Evolutionary conservation across 2,113 vertebrate genomes (phyloP).

Genomic region (Trematocara macrostoma): DNA sequence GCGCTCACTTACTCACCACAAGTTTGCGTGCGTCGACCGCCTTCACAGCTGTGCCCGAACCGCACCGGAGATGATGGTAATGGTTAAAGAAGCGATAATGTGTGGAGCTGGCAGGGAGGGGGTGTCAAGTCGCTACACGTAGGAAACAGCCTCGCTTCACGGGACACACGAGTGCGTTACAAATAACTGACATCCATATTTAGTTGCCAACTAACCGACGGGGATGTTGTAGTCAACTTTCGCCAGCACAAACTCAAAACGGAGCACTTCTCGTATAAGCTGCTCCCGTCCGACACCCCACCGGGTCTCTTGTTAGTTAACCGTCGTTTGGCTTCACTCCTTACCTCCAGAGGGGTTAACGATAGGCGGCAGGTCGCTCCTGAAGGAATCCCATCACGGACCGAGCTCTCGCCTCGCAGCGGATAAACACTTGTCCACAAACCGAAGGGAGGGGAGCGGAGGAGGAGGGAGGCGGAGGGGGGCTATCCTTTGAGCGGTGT

Average conservation of each 20-base stretch:
- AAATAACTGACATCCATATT: neutral
- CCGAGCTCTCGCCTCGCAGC: neutral
- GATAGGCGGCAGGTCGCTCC: constrained; percentile 31
- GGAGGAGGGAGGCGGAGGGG: neutral
- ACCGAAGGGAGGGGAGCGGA: neutral
- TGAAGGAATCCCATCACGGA: constrained; percentile 36
- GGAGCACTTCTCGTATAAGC: neutral
- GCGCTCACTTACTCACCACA: constrained; percentile 60
- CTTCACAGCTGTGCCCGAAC: constrained; percentile 20
- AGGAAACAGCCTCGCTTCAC: neutral
- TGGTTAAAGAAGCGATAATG: neutral
- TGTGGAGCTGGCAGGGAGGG: neutral
- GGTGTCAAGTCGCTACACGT: neutral
- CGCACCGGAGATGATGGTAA: neutral
- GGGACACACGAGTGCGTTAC: neutral
- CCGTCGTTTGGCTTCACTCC: neutral
- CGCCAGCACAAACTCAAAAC: neutral
- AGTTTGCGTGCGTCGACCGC: constrained; percentile 50
- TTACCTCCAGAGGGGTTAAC: constrained; percentile 42
- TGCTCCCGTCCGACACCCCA: neutral
- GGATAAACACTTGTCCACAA: constrained; percentile 8
- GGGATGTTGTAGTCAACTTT: constrained; percentile 32
- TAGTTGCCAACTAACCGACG: neutral
- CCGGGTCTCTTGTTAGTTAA: neutral
- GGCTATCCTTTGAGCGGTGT: neutral